Evolutionary conservation across 2,888 invertebrate genomes (phyloP).

Genomic region (Tipula vernalis): DNA sequence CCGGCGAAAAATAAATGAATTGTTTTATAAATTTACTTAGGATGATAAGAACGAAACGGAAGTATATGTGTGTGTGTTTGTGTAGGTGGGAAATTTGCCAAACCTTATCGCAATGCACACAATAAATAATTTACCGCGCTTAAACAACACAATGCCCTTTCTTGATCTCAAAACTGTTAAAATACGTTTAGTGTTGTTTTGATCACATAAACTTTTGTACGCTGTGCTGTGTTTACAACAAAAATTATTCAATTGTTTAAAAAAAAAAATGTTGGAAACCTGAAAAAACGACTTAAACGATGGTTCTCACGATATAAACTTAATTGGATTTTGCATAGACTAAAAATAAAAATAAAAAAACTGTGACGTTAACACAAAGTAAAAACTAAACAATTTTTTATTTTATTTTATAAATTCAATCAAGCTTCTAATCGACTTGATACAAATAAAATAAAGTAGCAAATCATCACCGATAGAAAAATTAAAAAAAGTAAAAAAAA

Average conservation of each 20-base stretch:
- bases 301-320: background rate
- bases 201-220: background rate
- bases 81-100: background rate
- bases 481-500: background rate
- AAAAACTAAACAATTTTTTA: background rate
- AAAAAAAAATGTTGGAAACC: background rate
- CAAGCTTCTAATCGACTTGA: background rate
- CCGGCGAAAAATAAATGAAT: background rate
- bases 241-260: background rate
- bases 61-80: background rate
- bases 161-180: background rate
- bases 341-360: background rate
- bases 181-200: background rate
- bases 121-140: background rate
- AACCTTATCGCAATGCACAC: background rate
- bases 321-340: background rate
- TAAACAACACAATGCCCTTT: background rate
- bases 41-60: background rate
- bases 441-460: background rate
- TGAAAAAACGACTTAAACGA: background rate
- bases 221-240: background rate
- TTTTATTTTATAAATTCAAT: background rate
- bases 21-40: background rate
- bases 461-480: background rate
- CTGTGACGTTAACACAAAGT: background rate